Conservation (phyloP, 2,888 invertebrate species). For the Machimus atricapillus region DNA sequence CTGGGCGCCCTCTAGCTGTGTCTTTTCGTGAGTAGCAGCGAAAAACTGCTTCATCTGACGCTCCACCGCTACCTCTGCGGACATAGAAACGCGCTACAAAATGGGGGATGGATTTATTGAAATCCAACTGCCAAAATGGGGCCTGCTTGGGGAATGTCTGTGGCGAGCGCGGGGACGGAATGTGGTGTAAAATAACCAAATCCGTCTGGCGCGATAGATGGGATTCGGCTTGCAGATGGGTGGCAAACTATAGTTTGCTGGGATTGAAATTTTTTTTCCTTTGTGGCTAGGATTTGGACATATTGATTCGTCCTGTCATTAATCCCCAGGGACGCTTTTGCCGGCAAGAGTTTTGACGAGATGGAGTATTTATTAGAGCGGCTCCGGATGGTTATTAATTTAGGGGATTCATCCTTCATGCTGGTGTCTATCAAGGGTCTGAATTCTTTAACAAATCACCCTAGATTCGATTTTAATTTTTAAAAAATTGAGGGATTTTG, state of each 20-base stretch:
- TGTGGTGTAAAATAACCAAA: constrained; percentile 37
- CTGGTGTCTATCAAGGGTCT: background rate
- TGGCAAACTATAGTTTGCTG: background rate
- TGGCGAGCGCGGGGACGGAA: constrained; percentile 3
- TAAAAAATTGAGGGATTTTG: background rate
- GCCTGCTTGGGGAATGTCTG: constrained; percentile 2
- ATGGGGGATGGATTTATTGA: constrained; percentile 35
- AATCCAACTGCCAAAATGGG: constrained; percentile 22
- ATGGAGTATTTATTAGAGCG: background rate
- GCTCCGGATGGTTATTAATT: background rate
- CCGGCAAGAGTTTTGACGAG: background rate
- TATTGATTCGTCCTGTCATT: constrained; percentile 21
- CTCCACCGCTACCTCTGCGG: background rate
- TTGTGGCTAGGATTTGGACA: constrained; percentile 16
- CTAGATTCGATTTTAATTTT: background rate
- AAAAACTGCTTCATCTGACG: background rate
- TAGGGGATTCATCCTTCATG: background rate
- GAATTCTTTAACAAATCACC: background rate
- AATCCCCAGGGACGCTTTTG: background rate
- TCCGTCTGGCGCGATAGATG: constrained; percentile 30
- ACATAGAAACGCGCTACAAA: background rate
- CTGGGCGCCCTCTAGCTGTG: background rate
- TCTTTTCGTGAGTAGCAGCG: background rate
- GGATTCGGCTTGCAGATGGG: constrained; percentile 1
- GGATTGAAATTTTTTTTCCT: background rate